These are phyloP conservation scores for Helobdella robusta DNA, from an alignment of 2,888 invertebrate species.

Conservation along the genomic window DNA sequence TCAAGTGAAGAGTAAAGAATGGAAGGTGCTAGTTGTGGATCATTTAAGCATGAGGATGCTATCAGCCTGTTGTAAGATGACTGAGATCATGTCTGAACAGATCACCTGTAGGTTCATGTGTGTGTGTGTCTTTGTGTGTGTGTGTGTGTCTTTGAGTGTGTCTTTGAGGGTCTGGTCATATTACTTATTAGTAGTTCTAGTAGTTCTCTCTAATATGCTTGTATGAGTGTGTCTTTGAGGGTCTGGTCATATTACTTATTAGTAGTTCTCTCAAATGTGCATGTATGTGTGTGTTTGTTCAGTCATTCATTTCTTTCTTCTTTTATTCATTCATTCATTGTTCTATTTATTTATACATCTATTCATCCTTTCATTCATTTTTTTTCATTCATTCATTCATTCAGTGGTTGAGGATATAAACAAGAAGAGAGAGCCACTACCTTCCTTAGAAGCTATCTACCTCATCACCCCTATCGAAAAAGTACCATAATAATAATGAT, in stretches of 20 bases:
- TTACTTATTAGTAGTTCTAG: too few relatives aligned
- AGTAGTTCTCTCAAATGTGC: too few relatives aligned
- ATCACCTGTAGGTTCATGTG: constrained; percentile 90
- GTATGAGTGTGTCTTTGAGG: too few relatives aligned
- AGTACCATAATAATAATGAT: constrained; percentile 37
- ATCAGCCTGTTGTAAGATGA: constrained; percentile 97
- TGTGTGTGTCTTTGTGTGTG: too few relatives aligned
- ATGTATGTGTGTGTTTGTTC: too few relatives aligned
- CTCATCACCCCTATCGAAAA: constrained; percentile 91
- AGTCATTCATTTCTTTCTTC: background rate
- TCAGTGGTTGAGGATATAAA: constrained; percentile 94
- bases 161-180: too few relatives aligned
- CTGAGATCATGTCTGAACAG: constrained; percentile 92
- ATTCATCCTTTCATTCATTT: background rate
- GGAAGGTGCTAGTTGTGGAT: constrained; percentile 89
- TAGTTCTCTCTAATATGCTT: too few relatives aligned
- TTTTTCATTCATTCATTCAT: constrained; percentile 35
- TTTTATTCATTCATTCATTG: background rate
- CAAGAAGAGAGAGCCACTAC: constrained; percentile 89
- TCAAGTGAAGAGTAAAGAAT: constrained; percentile 69
- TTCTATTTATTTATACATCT: background rate
- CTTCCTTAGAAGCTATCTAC: constrained; percentile 93
- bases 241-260: too few relatives aligned
- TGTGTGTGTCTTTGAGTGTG: too few relatives aligned
- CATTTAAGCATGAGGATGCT: constrained; percentile 97